phyloP scores from a whole-genome alignment of 2,113 vertebrate genomes.

The Trichechus manatus region DNA sequence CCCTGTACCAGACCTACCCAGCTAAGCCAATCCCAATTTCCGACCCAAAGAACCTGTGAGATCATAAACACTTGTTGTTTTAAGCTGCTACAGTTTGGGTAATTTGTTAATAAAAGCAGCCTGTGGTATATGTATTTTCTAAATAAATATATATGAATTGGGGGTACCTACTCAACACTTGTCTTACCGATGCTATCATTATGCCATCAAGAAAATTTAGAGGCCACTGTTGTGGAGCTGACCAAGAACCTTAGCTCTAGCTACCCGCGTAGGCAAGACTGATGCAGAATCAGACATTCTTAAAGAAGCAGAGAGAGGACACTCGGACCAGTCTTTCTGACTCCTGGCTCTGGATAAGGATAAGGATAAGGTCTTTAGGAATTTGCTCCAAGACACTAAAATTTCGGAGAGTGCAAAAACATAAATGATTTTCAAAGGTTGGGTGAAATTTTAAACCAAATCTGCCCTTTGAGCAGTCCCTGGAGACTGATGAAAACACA shows the following conservation, averaged over 20 bases:
- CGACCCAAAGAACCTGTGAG: not conserved
- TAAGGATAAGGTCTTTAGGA: not conserved
- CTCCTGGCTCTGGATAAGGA: not conserved
- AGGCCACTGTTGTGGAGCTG: slow-evolving; percentile 2
- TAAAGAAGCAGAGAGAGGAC: not conserved
- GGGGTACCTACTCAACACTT: not conserved
- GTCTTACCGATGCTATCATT: not conserved
- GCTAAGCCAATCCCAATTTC: not conserved
- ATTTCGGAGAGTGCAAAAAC: slow-evolving; percentile 38
- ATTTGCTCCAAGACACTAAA: slow-evolving; percentile 43
- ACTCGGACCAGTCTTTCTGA: not conserved
- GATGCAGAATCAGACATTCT: not conserved
- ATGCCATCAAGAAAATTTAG: slow-evolving; percentile 5
- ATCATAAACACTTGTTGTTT: slow-evolving; percentile 31
- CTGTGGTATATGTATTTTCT: slow-evolving; percentile 24
- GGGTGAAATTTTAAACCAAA: slow-evolving; percentile 47
- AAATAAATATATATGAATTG: slow-evolving; percentile 16
- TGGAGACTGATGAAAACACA: not conserved
- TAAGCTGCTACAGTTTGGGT: slow-evolving; percentile 35
- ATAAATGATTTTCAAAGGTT: slow-evolving; percentile 47
- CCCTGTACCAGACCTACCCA: not conserved
- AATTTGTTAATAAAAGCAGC: slow-evolving; percentile 34
- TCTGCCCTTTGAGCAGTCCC: not conserved
- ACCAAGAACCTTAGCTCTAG: slow-evolving; percentile 40
- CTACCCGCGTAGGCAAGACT: not conserved